Conservation (phyloP, 2,113 vertebrate genomes). For the Thalassarche chlororhynchos region DNA sequence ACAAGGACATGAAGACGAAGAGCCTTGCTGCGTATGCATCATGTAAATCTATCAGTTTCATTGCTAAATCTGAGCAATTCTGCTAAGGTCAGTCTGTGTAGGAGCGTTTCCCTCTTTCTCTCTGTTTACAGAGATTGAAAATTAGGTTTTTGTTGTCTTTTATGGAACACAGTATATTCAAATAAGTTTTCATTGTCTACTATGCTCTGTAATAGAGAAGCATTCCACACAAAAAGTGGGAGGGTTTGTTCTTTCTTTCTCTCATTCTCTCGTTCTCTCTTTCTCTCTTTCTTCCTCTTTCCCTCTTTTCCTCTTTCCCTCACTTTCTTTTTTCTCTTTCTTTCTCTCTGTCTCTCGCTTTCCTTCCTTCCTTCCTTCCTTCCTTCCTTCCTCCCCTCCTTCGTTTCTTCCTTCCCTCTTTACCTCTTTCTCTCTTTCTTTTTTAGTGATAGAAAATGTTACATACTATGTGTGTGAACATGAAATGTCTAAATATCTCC, state of each 20-base stretch:
- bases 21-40: conserved; percentile 56
- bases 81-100: conserved; percentile 28
- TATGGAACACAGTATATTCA: neutral
- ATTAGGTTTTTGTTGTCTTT: neutral
- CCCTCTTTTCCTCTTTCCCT: too few species aligned
- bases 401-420: too few species aligned
- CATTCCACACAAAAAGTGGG: neutral
- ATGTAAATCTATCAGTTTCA: conserved; percentile 69
- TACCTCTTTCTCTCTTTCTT: neutral
- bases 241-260: neutral
- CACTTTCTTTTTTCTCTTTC: too few species aligned
- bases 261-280: too few species aligned
- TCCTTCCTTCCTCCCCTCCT: neutral
- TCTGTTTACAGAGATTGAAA: conserved; percentile 19
- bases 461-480: neutral
- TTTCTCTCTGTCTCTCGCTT: too few species aligned
- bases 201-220: neutral
- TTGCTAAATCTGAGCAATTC: conserved; percentile 64
- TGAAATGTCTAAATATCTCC: neutral
- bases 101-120: neutral
- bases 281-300: too few species aligned
- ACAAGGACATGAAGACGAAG: conserved; percentile 59
- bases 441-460: neutral
- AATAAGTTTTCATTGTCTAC: neutral
- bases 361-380: too few species aligned